These are phyloP conservation scores for Sitta carolinensis DNA, from an alignment of 2,797 vertebrate species.

Conservation along the genomic window DNA sequence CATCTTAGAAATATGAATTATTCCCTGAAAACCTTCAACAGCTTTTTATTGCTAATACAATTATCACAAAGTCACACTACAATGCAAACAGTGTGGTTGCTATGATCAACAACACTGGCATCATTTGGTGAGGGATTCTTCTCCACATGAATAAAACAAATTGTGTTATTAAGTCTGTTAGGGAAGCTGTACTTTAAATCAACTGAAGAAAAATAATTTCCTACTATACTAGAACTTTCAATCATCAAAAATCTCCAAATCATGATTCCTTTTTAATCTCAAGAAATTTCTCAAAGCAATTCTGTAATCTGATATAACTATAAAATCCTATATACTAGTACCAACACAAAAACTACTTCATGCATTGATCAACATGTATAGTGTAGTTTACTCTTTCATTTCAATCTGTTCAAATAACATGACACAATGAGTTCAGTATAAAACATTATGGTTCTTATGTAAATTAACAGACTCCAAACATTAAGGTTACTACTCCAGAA, in stretches of 20 bases:
- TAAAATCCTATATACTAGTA: background rate
- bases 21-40: background rate
- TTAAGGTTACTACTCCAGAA: background rate
- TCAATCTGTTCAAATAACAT: slow-evolving; percentile 26
- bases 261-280: background rate
- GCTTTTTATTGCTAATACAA: background rate
- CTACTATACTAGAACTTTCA: background rate
- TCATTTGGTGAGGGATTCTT: background rate
- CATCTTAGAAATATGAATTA: background rate
- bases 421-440: background rate
- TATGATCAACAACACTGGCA: background rate
- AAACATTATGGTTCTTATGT: background rate
- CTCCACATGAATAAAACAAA: background rate
- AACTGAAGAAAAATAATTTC: background rate
- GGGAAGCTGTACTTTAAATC: background rate
- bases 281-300: background rate
- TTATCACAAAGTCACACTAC: background rate
- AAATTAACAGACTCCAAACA: background rate
- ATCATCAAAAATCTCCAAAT: background rate
- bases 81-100: background rate
- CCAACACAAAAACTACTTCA: background rate
- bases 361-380: background rate
- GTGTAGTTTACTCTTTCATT: background rate
- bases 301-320: background rate
- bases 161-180: background rate